Evolutionary conservation across 2,797 vertebrate species (phyloP).

Genomic region (Petrocephalus schoutedeni): DNA sequence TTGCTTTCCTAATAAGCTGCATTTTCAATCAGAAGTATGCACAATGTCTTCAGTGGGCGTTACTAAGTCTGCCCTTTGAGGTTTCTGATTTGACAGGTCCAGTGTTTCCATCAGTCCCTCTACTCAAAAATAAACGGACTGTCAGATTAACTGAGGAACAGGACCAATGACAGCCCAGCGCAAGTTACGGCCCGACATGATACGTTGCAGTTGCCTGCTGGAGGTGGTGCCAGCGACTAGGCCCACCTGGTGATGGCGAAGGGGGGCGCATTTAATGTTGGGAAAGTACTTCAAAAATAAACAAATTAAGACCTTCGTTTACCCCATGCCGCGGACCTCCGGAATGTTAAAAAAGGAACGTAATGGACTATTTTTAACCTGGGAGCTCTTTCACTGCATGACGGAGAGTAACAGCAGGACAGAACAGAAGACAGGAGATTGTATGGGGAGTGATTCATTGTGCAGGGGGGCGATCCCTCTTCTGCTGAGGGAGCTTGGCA

Average conservation of each 20-base stretch:
- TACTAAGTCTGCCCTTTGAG: neutral
- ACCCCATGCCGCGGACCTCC: neutral
- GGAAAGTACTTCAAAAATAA: neutral
- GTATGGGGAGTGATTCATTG: neutral
- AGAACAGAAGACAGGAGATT: neutral
- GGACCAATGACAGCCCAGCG: neutral
- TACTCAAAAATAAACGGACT: slow-evolving; percentile 4
- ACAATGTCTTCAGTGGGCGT: neutral
- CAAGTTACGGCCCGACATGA: neutral
- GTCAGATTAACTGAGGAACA: slow-evolving; percentile 20
- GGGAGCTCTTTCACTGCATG: neutral
- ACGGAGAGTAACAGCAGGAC: neutral
- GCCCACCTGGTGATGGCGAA: neutral
- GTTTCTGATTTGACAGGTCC: slow-evolving; percentile 19
- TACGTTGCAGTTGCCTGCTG: neutral
- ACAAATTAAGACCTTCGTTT: neutral
- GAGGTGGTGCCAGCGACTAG: neutral
- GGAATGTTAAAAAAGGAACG: neutral
- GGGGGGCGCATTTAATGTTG: neutral
- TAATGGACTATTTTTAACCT: neutral
- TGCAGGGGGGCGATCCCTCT: neutral
- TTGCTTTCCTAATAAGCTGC: neutral
- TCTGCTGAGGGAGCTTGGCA: neutral
- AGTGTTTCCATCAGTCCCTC: neutral
- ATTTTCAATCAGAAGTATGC: slow-evolving; percentile 1